phyloP scores from a whole-genome alignment of 2,888 invertebrate species.

The Hyposoter didymator region DNA sequence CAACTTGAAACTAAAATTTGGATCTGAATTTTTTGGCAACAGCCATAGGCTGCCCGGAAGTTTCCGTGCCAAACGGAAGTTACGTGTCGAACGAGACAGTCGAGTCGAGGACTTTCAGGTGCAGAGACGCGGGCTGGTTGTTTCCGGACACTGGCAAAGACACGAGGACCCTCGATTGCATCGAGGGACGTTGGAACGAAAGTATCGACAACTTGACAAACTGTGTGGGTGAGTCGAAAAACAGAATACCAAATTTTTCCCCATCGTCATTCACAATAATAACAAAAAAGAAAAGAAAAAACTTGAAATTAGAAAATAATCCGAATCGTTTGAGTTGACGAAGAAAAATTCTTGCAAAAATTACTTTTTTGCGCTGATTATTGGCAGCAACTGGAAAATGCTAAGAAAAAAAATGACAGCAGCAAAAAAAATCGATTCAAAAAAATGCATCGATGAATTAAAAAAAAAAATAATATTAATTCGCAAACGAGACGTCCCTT shows the following conservation, averaged over 20 bases:
- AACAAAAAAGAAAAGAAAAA: background rate
- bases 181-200: conserved; percentile 88
- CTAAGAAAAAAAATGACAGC: too few species aligned
- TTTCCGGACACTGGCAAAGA: conserved; percentile 89
- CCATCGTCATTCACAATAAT: background rate
- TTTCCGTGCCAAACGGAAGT: conserved; percentile 88
- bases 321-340: too few species aligned
- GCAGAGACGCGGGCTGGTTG: conserved; percentile 87
- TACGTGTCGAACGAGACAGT: conserved; percentile 89
- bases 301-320: background rate
- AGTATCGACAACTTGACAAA: conserved; percentile 85
- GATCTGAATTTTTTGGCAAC: conserved; percentile 54
- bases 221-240: conserved; percentile 86
- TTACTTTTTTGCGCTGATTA: too few species aligned
- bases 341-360: too few species aligned
- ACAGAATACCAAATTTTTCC: background rate
- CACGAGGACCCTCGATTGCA: conserved; percentile 88
- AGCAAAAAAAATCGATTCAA: background rate
- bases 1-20: background rate
- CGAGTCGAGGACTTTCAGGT: conserved; percentile 88
- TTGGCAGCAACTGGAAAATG: too few species aligned
- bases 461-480: background rate
- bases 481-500: background rate
- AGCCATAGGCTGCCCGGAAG: conserved; percentile 90
- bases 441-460: background rate